These are phyloP conservation scores for Galeopterus variegatus DNA, from an alignment of 2,113 vertebrate genomes.

Conservation along the genomic window DNA sequence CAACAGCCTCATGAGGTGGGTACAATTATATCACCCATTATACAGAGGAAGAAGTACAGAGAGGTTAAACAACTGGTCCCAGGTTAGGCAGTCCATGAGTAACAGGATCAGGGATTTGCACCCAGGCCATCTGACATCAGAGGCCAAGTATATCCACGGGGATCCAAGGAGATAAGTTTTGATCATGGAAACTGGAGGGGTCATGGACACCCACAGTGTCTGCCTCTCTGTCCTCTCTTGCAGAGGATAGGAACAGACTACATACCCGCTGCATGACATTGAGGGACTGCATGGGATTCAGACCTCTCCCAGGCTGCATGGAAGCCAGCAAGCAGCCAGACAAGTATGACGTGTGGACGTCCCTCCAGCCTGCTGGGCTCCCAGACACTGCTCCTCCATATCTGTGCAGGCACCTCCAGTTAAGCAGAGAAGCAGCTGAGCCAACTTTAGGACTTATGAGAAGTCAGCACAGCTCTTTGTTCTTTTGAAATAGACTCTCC, in stretches of 20 bases:
- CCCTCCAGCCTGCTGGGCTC: conserved; percentile 65
- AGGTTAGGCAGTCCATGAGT: neutral
- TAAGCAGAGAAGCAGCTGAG: conserved; percentile 83
- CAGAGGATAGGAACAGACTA: neutral
- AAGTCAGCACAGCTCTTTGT: conserved; percentile 79
- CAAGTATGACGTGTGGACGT: conserved; percentile 80
- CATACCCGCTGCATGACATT: neutral
- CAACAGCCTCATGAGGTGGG: neutral
- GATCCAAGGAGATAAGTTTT: neutral
- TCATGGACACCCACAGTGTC: accelerated
- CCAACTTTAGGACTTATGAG: conserved; percentile 79
- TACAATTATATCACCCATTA: too few species aligned
- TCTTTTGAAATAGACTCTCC: conserved; percentile 84
- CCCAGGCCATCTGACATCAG: neutral
- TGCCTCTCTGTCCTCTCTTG: neutral
- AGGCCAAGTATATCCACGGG: too few species aligned
- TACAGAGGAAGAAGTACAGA: neutral
- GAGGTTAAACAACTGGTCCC: neutral
- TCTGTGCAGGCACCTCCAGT: conserved; percentile 70
- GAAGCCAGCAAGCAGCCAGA: conserved; percentile 74
- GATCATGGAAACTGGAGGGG: neutral
- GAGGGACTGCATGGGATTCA: conserved; percentile 80
- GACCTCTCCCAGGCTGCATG: conserved; percentile 75
- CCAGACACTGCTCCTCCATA: conserved; percentile 62
- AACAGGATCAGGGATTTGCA: neutral